Base-by-base conservation (phyloP, 2,888 invertebrate species). In the Callyntrura guangdongensis region DNA sequence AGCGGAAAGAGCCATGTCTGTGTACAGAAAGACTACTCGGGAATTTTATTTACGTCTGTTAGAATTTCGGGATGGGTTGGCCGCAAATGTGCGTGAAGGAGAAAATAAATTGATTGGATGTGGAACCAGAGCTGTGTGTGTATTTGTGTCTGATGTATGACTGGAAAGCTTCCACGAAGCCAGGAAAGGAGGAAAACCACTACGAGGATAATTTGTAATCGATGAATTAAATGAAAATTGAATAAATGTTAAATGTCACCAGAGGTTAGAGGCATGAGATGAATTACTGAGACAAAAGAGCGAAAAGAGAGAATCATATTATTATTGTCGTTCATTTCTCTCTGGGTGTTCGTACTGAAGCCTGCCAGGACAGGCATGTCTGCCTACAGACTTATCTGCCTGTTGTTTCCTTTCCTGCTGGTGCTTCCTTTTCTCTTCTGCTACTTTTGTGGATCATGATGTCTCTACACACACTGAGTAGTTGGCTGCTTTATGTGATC, bases 231-330 rank as follows among this genome's bases (percentile, higher is more conserved):
- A 91, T 45, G 91, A 84, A 91, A 91, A 91, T 86, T 89, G 89
- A 91, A 91, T 91, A 90, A 91, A 91, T 91, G 91, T 89, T 90
- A 91, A 90, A 89, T 90, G 91, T 91, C 91, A 91, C 89, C 89
- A 82, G 86, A 89, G 91, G 89, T 86, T 89, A 87, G 88, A 69
- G 86, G 83, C 83, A 64, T 74, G 89, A 81, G 90, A 90, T 90
- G 90, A 90, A 90, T 90, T 84, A 85, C 49, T 4, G 27, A 74
- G 27, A 47, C 56, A 67, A 72, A 85, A 69, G 77, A 67, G 53
- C 47, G 25, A 84, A 84, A 47, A 27, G 56, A 79, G 59, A 45
- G 61, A 61, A 61, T 82, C 61, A 61, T 79, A 56, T 82, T 82
- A 61, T 36, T 82, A 25, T 82, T 82, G 82, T 59, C 61, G 61